Evolutionary conservation across 2,113 vertebrate genomes (phyloP), one percentile per base, ranked within the genome.

Genomic region (Tympanuchus pallidicinctus): DNA sequence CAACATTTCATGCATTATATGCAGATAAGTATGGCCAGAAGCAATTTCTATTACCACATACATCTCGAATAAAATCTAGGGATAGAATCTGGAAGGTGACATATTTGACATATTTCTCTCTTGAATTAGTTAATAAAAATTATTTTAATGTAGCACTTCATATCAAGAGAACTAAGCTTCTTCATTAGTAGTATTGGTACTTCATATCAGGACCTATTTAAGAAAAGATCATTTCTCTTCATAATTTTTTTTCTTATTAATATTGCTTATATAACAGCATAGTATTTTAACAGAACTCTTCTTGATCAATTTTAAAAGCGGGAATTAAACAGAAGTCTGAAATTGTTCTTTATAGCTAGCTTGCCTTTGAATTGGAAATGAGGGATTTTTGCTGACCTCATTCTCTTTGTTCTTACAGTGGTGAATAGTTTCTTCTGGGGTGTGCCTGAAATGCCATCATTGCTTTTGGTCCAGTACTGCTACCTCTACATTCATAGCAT

Each of bases 321-420:
- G 71, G 47, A 90, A 79, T 72, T 92, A 96, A 93, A 92, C 71
- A 64, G 80, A 48, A 21, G 75, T 78, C 74, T 95, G 25, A 92
- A 95, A 73, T 91, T 87, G 54, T 82, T 89, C 93, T 82, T 89
- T 77, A 80, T 69, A 89, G n/a, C 47, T 65, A 38, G 60, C n/a
- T 91, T 59, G 91, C 82, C 93, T 94, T 94, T 95, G 80, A 95
- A 95, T 92, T 96, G 93, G 86, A 96, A 95, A 96, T 95, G 86
- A 95, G 79, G 86, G 90, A 94, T 94, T 96, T 96, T 88, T 15
- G 0, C 54, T 92, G 86, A 90, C 91, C 85, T 93, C 47, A 22
- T 94, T 95, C 54, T 27, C 88, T 92, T 95, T 93, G 88, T 91
- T 94, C 93, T 90, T 28, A 19, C 27, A 52, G 60, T 38, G 32